Conservation (phyloP, 30 jellyfish, hydroid and myxozoan genomes). For the Rhopilema esculentum region DNA sequence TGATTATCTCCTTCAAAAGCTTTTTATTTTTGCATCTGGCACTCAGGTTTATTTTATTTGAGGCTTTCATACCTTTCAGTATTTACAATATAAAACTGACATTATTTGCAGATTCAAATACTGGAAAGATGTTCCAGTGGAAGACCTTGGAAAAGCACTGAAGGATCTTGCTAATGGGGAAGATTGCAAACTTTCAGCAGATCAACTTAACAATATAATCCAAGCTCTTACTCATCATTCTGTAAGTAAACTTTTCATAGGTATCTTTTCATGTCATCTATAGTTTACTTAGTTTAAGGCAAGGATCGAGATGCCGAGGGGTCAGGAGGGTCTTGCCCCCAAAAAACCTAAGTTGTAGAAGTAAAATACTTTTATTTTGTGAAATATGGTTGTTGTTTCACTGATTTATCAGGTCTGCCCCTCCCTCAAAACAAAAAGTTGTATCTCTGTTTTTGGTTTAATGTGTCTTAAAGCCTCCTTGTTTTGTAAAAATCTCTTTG, state of each 20-base stretch:
- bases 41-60: too few relatives aligned
- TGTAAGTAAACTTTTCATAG: neutral
- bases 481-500: too few relatives aligned
- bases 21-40: too few relatives aligned
- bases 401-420: too few relatives aligned
- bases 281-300: neutral
- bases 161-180: neutral
- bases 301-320: too few relatives aligned
- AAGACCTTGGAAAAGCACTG: neutral
- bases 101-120: neutral
- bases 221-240: constrained; percentile 13
- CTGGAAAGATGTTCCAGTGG: constrained; percentile 27
- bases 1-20: too few relatives aligned
- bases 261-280: neutral
- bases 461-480: too few relatives aligned
- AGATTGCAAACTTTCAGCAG: constrained; percentile 7
- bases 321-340: too few relatives aligned
- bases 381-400: too few relatives aligned
- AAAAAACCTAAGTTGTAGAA: too few relatives aligned
- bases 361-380: too few relatives aligned
- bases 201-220: constrained; percentile 6
- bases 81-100: neutral
- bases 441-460: neutral
- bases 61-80: neutral
- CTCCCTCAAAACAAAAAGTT: too few relatives aligned